A percentile compares a stretch with the other conserved stretches of the same genome.
Evolutionary conservation across 2,888 invertebrate genomes (phyloP).

Genomic region (Stenichneumon culpator): DNA sequence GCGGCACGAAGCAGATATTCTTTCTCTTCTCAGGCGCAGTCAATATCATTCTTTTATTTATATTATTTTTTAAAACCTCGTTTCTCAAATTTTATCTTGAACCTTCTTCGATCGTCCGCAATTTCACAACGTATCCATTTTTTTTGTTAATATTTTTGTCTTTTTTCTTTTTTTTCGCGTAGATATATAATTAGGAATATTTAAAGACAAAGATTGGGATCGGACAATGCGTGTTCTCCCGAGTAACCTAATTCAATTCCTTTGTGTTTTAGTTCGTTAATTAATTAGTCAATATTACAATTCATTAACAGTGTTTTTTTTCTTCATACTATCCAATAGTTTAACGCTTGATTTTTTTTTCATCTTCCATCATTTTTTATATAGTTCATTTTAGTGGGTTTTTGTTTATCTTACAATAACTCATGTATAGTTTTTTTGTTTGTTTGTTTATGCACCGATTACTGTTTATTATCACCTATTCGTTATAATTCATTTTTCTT

Average conservation of each 20-base stretch:
- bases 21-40: constrained; percentile 43
- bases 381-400: constrained; percentile 73
- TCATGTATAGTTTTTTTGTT: constrained; percentile 62
- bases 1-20: constrained; percentile 49
- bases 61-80: constrained; percentile 26
- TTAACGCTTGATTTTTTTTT: constrained; percentile 74
- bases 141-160: constrained; percentile 38
- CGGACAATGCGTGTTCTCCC: constrained; percentile 80
- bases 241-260: constrained; percentile 85
- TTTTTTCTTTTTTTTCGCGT: constrained; percentile 42
- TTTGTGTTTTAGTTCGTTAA: constrained; percentile 82
- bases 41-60: constrained; percentile 33
- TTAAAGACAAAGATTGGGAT: constrained; percentile 78
- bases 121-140: constrained; percentile 35
- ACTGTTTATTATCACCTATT: constrained; percentile 67
- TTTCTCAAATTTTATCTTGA: constrained; percentile 51
- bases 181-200: constrained; percentile 76
- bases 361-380: constrained; percentile 59
- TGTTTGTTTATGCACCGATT: constrained; percentile 59
- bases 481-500: constrained; percentile 71
- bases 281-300: constrained; percentile 82
- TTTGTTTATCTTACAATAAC: constrained; percentile 75
- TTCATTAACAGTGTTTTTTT: constrained; percentile 79
- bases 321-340: constrained; percentile 78
- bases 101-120: constrained; percentile 29